Base-by-base conservation (phyloP, 2,797 vertebrate genomes). In the Onychomys arenicola region DNA sequence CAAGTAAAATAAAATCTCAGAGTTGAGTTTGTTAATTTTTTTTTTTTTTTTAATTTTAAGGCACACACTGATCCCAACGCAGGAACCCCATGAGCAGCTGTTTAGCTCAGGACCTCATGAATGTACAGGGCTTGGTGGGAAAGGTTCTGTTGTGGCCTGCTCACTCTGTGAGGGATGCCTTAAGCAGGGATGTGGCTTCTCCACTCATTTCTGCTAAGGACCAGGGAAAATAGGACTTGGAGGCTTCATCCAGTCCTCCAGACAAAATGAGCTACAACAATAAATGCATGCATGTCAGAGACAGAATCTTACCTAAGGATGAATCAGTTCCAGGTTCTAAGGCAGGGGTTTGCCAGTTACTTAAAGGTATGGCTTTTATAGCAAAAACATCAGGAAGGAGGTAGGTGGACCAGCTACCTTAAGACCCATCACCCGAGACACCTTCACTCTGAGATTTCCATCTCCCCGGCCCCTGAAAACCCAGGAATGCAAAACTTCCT, bases 71-170 rank as follows among this genome's bases (percentile, higher is more conserved):
- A 34, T 59, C 17, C 21, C 40, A 49, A 21, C 23, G 27, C 9
- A 37, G 67, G 69, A 40, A 63, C 8, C 16, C 43, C 7, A 27
- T 37, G 57, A 52, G 4, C 40, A 52, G 10, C 32, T 6, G 7
- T 40, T 37, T 25, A 16, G 2, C 1, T 12, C 0, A 0, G 1
- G 12, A 11, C 5, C 17, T 16, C 3, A 0, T 0, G 19, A 63
- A 10, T 13, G 43, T 32, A 61, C 32, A 57, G n/a, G 19, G 16
- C 3, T 46, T 14, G 25, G 11, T 23, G 9, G 65, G 11, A 29
- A 34, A 69, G 34, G 16, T 14, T 46, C 29, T 9, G 1, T n/a
- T 7, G 27, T 16, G 16, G 3, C 7, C 25, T 63, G 32, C 27
- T 71, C 4, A 1, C 14, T 55, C n/a, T n/a, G n/a, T 65, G 32